Percentiles rank a stretch among this genome's conserved stretches.
These are phyloP conservation scores for Oncorhynchus clarkii DNA, from an alignment of 2,113 vertebrate genomes.

Conservation along the genomic window DNA sequence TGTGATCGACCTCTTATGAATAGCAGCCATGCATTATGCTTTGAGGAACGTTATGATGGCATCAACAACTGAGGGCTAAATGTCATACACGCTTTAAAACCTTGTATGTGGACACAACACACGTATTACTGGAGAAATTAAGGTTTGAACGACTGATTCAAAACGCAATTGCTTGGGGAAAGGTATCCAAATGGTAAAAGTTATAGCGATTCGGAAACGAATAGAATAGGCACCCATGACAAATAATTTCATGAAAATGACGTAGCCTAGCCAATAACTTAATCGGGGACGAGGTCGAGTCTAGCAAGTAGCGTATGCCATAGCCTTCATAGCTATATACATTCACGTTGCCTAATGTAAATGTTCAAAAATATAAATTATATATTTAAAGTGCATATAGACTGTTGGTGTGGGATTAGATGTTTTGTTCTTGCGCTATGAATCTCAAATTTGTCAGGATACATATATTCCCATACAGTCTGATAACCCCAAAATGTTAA, in stretches of 20 bases:
- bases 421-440: not conserved
- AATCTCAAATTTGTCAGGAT: not conserved
- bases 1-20: constrained; percentile 81
- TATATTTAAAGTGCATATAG: not conserved
- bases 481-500: not conserved
- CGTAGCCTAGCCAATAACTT: constrained; percentile 29
- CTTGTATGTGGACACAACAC: constrained; percentile 45
- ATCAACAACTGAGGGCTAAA: constrained; percentile 71
- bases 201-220: constrained; percentile 43
- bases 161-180: constrained; percentile 32
- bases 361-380: not conserved
- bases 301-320: constrained; percentile 37
- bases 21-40: constrained; percentile 72
- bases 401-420: not conserved
- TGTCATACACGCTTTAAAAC: constrained; percentile 72
- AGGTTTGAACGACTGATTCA: constrained; percentile 31
- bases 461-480: not conserved
- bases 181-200: constrained; percentile 51
- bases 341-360: constrained; percentile 1
- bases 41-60: constrained; percentile 75
- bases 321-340: constrained; percentile 7
- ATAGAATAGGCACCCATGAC: constrained; percentile 40
- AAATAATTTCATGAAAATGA: constrained; percentile 56
- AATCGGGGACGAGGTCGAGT: constrained; percentile 17
- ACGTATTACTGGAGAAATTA: constrained; percentile 31